Base-by-base conservation (phyloP, 2,113 vertebrate species). In the Xerus inauris region DNA sequence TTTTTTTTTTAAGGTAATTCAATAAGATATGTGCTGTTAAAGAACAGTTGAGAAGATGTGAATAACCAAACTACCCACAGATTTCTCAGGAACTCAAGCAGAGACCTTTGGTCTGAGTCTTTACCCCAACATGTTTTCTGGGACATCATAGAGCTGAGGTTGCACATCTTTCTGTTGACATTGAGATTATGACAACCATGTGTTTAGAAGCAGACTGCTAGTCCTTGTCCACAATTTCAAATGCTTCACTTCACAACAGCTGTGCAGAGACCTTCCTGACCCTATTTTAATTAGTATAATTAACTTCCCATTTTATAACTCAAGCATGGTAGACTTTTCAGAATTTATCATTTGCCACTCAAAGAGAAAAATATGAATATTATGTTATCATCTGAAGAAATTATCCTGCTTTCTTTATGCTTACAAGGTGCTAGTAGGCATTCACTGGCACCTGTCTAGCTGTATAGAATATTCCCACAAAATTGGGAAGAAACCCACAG, bases 281-380 rank as follows among this genome's bases (percentile, higher is more conserved):
- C 94, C 57, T 69, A 32, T 94, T 90, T 95, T 59, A 97, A 96
- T 97, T 86, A 92, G 88, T 86, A 77, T 95, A 92, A 97, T 98
- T 97, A 97, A 89, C 92, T 97, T 94, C 85, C 90, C 95, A 13
- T 67, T 51, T 96, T 94, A 77, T 65, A 93, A 95, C 84, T 88
- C 83, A 35, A 84, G 69, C 40, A 84, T 49, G n/a, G 40, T 57
- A 67, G 77, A 14, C 62, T 85, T 75, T 65, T 51, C 77, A 69
- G 77, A 94, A 83, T 91, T 94, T 76, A 89, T 90, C 83, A 77
- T 47, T 91, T 93, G 59, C 85, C 54, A 88, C 17, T 95, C 81
- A 71, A 81, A 90, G 38, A 92, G 87, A 95, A 97, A 95, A 94
- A 40, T 90, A 51, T 94, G 38, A 79, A 88, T 80, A n/a, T 80